A percentile compares a stretch with the other conserved stretches of the same genome.
Conservation (phyloP, 1,140 invertebrate genomes). For the Drosophila simulans region DNA sequence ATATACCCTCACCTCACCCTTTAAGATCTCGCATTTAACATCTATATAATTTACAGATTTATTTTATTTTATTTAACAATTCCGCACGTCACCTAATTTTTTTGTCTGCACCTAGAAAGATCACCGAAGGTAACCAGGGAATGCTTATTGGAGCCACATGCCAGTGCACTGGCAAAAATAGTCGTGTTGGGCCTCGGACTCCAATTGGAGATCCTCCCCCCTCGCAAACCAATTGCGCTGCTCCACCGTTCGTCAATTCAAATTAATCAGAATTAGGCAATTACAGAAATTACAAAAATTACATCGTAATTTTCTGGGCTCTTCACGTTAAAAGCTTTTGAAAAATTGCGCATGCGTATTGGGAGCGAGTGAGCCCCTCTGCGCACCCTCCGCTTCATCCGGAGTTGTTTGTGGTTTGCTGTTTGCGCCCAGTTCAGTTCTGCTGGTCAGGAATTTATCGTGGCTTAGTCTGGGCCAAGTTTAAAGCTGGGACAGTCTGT, state of each 20-base stretch:
- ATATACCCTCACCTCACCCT: too few species aligned
- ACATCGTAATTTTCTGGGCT: constrained; percentile 82
- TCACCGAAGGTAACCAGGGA: constrained; percentile 16
- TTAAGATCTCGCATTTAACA: too few species aligned
- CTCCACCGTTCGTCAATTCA: constrained; percentile 66
- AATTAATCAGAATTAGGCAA: constrained; percentile 84
- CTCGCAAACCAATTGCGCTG: background rate
- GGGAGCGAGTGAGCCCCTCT: constrained; percentile 28
- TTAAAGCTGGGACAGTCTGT: constrained; percentile 29
- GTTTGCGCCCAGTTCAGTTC: background rate
- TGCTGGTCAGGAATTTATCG: constrained; percentile 51
- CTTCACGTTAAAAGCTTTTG: constrained; percentile 81
- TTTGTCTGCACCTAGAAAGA: constrained; percentile 18
- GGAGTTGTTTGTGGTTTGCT: constrained; percentile 5
- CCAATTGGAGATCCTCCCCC: constrained; percentile 29
- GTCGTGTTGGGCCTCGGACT: constrained; percentile 37
- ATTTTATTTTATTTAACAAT: background rate
- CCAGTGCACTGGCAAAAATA: constrained; percentile 44
- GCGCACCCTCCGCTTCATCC: background rate
- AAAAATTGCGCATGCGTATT: constrained; percentile 83
- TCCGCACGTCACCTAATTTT: background rate
- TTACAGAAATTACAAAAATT: constrained; percentile 84
- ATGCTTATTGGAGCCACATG: constrained; percentile 30
- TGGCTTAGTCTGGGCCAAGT: constrained; percentile 28
- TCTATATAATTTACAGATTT: too few species aligned